phyloP scores from a whole-genome alignment of 2,888 invertebrate species.

The Stenodema calcarata region DNA sequence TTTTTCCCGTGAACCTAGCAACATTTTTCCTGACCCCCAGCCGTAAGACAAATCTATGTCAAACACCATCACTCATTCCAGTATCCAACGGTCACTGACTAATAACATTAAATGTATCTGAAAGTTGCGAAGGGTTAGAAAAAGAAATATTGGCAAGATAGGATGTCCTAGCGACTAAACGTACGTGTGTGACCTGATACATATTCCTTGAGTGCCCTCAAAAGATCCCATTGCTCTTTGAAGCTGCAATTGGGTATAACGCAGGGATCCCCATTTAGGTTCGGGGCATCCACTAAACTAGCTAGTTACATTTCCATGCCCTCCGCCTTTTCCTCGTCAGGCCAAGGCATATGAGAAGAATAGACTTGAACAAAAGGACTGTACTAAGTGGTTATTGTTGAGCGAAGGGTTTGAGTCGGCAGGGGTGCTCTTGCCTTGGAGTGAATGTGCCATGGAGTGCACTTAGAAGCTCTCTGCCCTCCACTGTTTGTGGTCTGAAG shows the following conservation, averaged over 20 bases:
- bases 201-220: background rate
- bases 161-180: no score
- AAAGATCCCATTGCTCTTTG: background rate
- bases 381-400: constrained; percentile 21
- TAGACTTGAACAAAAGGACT: background rate
- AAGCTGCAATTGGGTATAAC: background rate
- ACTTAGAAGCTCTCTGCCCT: background rate
- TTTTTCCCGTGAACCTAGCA: no score
- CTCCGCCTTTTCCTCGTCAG: background rate
- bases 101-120: no score
- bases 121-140: no score
- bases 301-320: background rate
- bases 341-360: background rate
- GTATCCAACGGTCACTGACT: no score
- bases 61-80: no score
- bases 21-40: no score
- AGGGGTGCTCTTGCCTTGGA: background rate
- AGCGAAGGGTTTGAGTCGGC: background rate
- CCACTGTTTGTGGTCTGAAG: constrained; percentile 5
- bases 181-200: no score
- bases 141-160: no score
- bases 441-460: constrained; percentile 10
- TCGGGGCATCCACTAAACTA: background rate
- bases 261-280: background rate
- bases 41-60: no score